These are phyloP conservation scores for Ibidorhyncha struthersii DNA, from an alignment of 2,113 vertebrate species.

Conservation along the genomic window DNA sequence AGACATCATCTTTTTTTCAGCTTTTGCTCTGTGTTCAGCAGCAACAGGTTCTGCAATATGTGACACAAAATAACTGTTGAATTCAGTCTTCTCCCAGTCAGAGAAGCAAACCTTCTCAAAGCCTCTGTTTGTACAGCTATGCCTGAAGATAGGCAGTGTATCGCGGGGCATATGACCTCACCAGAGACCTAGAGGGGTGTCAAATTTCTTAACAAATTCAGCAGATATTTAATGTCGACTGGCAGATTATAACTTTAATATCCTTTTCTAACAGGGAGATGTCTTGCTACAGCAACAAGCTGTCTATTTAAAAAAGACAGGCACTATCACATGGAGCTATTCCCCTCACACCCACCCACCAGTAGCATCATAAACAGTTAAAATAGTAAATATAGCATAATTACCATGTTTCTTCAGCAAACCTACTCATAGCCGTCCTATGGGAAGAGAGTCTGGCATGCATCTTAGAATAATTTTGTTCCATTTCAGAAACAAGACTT, in stretches of 20 bases:
- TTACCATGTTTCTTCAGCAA: constrained; percentile 11
- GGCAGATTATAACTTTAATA: not conserved
- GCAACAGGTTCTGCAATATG: not conserved
- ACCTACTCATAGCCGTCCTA: not conserved
- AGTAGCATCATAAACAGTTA: constrained; percentile 14
- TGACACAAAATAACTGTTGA: not conserved
- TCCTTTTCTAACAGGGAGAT: not conserved
- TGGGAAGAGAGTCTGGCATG: not conserved
- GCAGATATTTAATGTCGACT: not conserved
- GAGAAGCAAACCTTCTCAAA: not conserved
- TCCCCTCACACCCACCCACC: not conserved
- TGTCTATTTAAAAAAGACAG: not conserved
- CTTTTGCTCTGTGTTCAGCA: not conserved
- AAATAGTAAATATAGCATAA: constrained; percentile 36
- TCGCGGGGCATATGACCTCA: not conserved
- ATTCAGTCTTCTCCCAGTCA: not conserved
- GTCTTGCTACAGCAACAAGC: not conserved
- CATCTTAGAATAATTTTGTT: constrained; percentile 6
- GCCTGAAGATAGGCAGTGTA: not conserved
- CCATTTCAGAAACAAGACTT: constrained; percentile 2
- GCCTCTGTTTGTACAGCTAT: not conserved
- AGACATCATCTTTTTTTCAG: not conserved
- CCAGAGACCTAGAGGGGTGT: not conserved
- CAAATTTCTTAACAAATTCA: not conserved
- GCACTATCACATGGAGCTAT: not conserved